phyloP scores from a whole-genome alignment of 1,140 invertebrate species.

The Drosophila triauraria region DNA sequence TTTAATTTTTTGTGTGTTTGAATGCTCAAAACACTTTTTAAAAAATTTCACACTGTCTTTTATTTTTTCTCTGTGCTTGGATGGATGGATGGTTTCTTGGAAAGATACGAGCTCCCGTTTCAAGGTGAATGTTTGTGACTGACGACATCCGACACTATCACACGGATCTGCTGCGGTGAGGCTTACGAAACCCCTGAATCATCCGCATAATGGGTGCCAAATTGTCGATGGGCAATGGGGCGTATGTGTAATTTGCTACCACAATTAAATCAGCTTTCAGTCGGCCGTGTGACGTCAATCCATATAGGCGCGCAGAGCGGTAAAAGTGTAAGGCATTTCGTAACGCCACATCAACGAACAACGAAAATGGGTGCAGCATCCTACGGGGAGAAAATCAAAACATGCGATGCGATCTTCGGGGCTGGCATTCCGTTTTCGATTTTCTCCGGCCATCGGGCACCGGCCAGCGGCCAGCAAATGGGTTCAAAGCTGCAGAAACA shows the following conservation, averaged over 20 bases:
- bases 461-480: slow-evolving; percentile 69
- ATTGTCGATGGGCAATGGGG: slow-evolving; percentile 47
- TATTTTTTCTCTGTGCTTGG: slow-evolving; percentile 25
- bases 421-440: slow-evolving; percentile 67
- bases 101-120: slow-evolving; percentile 55
- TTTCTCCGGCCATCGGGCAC: slow-evolving; percentile 57
- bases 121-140: slow-evolving; percentile 74
- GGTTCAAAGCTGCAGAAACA: slow-evolving; percentile 49
- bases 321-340: slow-evolving; percentile 71
- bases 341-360: slow-evolving; percentile 53
- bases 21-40: no score
- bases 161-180: slow-evolving; percentile 62
- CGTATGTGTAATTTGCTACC: slow-evolving; percentile 74
- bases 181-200: slow-evolving; percentile 73
- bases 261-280: slow-evolving; percentile 73
- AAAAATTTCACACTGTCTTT: rapidly evolving
- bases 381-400: slow-evolving; percentile 56
- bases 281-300: slow-evolving; percentile 66
- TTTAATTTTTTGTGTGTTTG: not conserved
- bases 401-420: slow-evolving; percentile 45
- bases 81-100: slow-evolving; percentile 35
- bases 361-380: slow-evolving; percentile 66
- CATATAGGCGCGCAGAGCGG: slow-evolving; percentile 41
- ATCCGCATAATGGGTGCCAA: slow-evolving; percentile 64
- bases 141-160: slow-evolving; percentile 50